Evolutionary conservation across 2,888 invertebrate species (phyloP).

Genomic region (Apomyelois bistriatella): DNA sequence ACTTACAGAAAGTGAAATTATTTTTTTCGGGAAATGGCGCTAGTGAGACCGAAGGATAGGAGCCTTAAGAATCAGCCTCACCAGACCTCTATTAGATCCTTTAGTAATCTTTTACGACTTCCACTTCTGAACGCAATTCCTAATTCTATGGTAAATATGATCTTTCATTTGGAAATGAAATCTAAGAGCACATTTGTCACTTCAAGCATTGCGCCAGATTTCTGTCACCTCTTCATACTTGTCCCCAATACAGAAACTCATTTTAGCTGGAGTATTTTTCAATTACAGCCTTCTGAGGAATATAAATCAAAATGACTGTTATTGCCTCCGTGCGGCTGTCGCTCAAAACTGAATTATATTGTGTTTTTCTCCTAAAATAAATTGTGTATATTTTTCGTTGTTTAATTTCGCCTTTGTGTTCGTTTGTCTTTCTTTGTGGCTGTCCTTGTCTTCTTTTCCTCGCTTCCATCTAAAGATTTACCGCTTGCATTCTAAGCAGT

Average conservation of each 20-base stretch:
- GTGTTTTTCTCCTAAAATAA: background rate
- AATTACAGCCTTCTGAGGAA: conserved; percentile 7
- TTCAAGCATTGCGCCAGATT: background rate
- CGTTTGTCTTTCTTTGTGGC: too few relatives aligned
- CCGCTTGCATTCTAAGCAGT: too few relatives aligned
- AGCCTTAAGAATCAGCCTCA: too few relatives aligned
- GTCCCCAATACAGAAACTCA: conserved; percentile 3
- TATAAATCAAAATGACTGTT: conserved; percentile 12
- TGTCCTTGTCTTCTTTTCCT: too few relatives aligned
- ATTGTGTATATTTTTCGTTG: background rate
- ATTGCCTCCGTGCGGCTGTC: conserved; percentile 8
- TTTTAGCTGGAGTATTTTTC: conserved; percentile 11
- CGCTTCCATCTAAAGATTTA: too few relatives aligned
- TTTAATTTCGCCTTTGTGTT: background rate
- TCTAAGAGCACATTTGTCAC: background rate
- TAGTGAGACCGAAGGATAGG: too few relatives aligned
- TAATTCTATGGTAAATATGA: background rate
- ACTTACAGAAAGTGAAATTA: too few relatives aligned
- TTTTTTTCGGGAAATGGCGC: too few relatives aligned
- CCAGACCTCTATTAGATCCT: too few relatives aligned
- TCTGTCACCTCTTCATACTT: background rate
- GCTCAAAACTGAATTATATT: conserved; percentile 12
- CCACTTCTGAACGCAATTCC: too few relatives aligned
- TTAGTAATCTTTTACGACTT: too few relatives aligned
- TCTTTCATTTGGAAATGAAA: background rate